These are phyloP conservation scores for Oplegnathus fasciatus DNA, from an alignment of 2,113 vertebrate species.

Conservation along the genomic window DNA sequence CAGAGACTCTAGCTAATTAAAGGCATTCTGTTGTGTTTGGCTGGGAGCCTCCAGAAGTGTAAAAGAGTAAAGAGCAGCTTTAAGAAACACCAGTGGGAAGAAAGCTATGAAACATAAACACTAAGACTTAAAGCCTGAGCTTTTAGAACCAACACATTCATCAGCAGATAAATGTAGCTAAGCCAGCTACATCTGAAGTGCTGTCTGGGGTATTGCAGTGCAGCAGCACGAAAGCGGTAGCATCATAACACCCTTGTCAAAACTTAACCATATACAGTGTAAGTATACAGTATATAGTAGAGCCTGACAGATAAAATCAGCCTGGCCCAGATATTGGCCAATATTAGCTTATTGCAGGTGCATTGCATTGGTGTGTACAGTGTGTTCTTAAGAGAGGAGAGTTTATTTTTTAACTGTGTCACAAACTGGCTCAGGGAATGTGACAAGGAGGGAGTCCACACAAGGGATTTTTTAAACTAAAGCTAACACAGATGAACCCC, in stretches of 20 bases:
- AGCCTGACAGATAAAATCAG: slow-evolving; percentile 2
- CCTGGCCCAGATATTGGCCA: background rate
- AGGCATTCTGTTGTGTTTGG: slow-evolving; percentile 60
- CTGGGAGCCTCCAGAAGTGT: slow-evolving; percentile 53
- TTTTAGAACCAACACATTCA: slow-evolving; percentile 35
- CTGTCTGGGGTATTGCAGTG: slow-evolving; percentile 22
- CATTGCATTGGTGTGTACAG: background rate
- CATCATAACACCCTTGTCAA: slow-evolving; percentile 12
- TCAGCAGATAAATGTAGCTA: slow-evolving; percentile 54
- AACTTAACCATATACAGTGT: background rate
- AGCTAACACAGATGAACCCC: too few species aligned
- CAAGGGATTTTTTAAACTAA: too few species aligned
- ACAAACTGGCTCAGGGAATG: too few species aligned
- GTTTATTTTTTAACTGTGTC: too few species aligned
- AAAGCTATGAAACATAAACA: slow-evolving; percentile 48
- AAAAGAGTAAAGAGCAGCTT: slow-evolving; percentile 49
- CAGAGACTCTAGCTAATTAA: slow-evolving; percentile 67
- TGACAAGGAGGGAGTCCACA: too few species aligned
- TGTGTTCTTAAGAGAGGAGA: background rate
- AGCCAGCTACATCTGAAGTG: slow-evolving; percentile 30
- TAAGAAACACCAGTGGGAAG: slow-evolving; percentile 46
- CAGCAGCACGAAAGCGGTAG: background rate
- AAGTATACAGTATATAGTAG: slow-evolving; percentile 1
- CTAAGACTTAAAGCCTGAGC: slow-evolving; percentile 27
- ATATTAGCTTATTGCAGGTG: background rate